These are phyloP conservation scores for Atta cephalotes DNA, from an alignment of 1,140 invertebrate genomes.

Conservation along the genomic window DNA sequence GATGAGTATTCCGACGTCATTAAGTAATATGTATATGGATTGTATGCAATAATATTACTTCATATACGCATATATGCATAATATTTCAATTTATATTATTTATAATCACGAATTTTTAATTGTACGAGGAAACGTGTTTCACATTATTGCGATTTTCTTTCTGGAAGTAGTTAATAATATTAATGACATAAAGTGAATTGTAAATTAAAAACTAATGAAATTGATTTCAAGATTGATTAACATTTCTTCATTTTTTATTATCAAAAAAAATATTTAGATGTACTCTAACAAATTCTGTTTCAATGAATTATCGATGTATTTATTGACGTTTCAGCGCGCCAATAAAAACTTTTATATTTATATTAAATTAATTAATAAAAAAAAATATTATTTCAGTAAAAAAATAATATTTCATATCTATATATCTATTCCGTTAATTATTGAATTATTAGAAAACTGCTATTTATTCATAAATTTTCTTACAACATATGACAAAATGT, in stretches of 20 bases:
- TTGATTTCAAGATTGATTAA: background rate
- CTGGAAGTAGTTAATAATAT: background rate
- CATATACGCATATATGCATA: background rate
- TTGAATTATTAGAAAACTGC: too few species aligned
- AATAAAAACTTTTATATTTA: too few species aligned
- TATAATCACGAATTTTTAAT: background rate
- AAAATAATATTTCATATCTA: too few species aligned
- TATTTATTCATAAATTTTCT: too few species aligned
- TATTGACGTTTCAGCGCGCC: too few species aligned
- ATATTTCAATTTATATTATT: conserved; percentile 2
- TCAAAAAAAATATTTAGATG: background rate
- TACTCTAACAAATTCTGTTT: background rate
- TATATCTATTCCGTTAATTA: too few species aligned
- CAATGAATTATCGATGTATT: background rate
- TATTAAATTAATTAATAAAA: too few species aligned
- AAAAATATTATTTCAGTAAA: too few species aligned
- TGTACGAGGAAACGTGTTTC: conserved; percentile 13
- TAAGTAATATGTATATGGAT: conserved; percentile 19
- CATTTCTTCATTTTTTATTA: background rate
- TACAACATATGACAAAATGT: too few species aligned
- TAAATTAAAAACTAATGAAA: background rate
- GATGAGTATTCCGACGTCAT: background rate
- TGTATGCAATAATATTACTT: background rate
- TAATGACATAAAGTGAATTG: background rate
- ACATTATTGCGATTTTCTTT: background rate